These are phyloP conservation scores for Microchirus variegatus DNA, from an alignment of 2,797 vertebrate species.

Conservation along the genomic window DNA sequence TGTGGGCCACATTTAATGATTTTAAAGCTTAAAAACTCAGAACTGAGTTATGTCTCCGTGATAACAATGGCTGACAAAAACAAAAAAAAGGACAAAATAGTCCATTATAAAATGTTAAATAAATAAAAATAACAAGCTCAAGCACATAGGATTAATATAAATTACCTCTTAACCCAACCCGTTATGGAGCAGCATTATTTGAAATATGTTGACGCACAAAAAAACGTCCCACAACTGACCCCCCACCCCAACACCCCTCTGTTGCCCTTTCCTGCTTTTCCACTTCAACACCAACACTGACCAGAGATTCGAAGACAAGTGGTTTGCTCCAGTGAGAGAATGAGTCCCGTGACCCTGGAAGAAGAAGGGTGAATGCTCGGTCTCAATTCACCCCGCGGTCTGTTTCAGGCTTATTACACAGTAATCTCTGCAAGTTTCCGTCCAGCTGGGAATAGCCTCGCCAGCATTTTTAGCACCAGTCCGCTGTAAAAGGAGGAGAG, in stretches of 20 bases:
- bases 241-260: neutral
- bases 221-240: conserved; percentile 27
- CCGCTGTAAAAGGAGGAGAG: conserved; percentile 36
- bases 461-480: conserved; percentile 62
- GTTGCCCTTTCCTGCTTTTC: conserved; percentile 5
- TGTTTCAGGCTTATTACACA: conserved; percentile 71
- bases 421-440: conserved; percentile 73
- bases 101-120: no score
- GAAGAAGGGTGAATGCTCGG: conserved; percentile 69
- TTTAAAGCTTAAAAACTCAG: no score
- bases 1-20: no score
- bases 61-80: no score
- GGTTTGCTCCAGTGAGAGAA: conserved; percentile 59
- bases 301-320: conserved; percentile 56
- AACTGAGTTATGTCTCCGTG: no score
- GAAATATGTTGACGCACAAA: conserved; percentile 34
- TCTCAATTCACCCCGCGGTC: conserved; percentile 71
- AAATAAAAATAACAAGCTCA: no score
- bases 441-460: conserved; percentile 65
- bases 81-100: no score
- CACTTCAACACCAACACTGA: conserved; percentile 30
- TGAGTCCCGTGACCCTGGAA: conserved; percentile 61
- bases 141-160: no score
- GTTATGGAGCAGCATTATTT: conserved; percentile 20
- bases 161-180: no score